Conservation (phyloP, 2,797 vertebrate species). For the Anguilla pacifica region DNA sequence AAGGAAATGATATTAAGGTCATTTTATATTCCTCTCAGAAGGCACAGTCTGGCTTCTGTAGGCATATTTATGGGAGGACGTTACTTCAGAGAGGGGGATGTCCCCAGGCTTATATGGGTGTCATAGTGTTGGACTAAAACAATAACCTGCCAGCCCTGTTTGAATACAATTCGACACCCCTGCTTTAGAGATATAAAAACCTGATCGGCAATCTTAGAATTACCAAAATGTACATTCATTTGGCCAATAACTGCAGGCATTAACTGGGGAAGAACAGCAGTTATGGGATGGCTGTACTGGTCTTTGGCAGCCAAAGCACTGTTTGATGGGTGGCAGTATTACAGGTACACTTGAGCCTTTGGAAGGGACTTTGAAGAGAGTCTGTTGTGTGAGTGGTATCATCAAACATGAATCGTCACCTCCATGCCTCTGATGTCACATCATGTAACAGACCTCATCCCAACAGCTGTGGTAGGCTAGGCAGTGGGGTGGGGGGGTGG, state of each 20-base stretch:
- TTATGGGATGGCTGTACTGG: background rate
- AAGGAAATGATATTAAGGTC: background rate
- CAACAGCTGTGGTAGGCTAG: constrained; percentile 54
- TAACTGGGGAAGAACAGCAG: background rate
- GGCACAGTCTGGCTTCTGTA: background rate
- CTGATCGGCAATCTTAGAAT: no score
- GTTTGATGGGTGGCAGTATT: background rate
- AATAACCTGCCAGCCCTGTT: no score
- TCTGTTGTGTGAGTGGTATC: constrained; percentile 45
- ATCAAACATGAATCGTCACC: constrained; percentile 27
- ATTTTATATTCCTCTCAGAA: background rate
- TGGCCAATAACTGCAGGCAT: constrained; percentile 1
- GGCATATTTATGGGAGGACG: background rate
- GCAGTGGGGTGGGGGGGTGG: background rate
- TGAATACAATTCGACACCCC: no score
- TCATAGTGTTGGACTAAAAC: background rate
- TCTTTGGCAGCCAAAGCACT: constrained; percentile 12
- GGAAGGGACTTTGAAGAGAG: constrained; percentile 75
- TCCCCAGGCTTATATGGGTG: background rate
- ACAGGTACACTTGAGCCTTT: constrained; percentile 49
- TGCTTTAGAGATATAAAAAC: background rate
- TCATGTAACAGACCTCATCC: constrained; percentile 41
- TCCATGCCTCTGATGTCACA: constrained; percentile 42
- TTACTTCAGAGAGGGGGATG: background rate
- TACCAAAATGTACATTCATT: background rate